Evolutionary conservation across 1,140 invertebrate species (phyloP).

Genomic region (Ceratoteleas bidentatus): DNA sequence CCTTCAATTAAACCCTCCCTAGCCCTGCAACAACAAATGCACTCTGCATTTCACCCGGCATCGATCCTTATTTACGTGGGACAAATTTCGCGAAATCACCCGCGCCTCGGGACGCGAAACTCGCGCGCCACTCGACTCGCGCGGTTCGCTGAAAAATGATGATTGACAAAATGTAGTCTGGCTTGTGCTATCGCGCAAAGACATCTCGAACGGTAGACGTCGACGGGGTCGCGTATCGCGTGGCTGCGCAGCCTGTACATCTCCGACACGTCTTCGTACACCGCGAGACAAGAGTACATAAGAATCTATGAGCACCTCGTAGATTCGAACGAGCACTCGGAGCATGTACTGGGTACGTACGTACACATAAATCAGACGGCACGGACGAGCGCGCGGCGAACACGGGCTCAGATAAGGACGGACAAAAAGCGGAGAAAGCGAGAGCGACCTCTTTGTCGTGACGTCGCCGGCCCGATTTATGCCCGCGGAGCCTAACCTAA

Average conservation of each 20-base stretch:
- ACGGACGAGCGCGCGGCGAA: conserved; percentile 41
- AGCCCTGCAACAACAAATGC: no score
- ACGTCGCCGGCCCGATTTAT: conserved; percentile 41
- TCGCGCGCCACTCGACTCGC: not conserved
- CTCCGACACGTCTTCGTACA: conserved; percentile 59
- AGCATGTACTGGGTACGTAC: conserved; percentile 47
- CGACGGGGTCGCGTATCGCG: conserved; percentile 59
- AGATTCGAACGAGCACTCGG: conserved; percentile 56
- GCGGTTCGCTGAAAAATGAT: conserved; percentile 28
- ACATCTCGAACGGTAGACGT: conserved; percentile 58
- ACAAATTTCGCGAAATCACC: no score
- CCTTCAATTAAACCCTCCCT: no score
- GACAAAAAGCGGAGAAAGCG: conserved; percentile 47
- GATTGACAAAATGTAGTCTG: conserved; percentile 54
- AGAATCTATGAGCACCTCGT: conserved; percentile 64
- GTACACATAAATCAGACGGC: conserved; percentile 57
- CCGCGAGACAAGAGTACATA: conserved; percentile 60
- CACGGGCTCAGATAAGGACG: conserved; percentile 34
- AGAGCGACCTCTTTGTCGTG: conserved; percentile 53
- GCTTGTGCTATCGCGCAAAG: conserved; percentile 29
- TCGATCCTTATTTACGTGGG: no score
- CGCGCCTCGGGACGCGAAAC: no score
- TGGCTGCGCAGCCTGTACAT: conserved; percentile 54
- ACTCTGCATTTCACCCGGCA: no score
- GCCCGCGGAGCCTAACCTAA: conserved; percentile 59